Conservation (phyloP, 1,140 invertebrate genomes). For the Heliothis subflexa region DNA sequence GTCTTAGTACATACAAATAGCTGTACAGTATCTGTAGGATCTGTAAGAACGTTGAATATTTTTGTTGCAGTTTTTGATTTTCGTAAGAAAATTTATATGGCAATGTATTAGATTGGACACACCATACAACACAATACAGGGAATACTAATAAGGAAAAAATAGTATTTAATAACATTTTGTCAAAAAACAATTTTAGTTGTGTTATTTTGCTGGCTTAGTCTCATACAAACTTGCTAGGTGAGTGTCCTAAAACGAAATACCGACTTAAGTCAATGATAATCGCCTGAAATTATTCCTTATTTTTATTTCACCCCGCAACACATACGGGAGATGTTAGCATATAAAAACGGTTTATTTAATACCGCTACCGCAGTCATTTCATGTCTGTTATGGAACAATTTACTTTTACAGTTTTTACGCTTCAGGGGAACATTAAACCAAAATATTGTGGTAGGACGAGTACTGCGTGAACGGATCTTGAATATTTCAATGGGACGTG, state of each 20-base stretch:
- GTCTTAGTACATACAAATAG: too few relatives aligned
- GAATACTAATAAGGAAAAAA: too few relatives aligned
- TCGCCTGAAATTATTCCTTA: neutral
- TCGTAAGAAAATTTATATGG: too few relatives aligned
- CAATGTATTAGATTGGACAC: too few relatives aligned
- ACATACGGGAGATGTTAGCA: slow-evolving; percentile 15
- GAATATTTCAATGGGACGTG: slow-evolving; percentile 40
- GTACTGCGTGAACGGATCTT: slow-evolving; percentile 13
- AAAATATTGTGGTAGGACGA: slow-evolving; percentile 32
- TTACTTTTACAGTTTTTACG: slow-evolving; percentile 50
- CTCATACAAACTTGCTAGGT: too few relatives aligned
- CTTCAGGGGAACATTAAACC: slow-evolving; percentile 44
- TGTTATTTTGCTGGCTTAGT: too few relatives aligned
- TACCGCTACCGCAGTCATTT: slow-evolving; percentile 46
- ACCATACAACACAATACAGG: too few relatives aligned
- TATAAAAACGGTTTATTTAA: slow-evolving; percentile 42
- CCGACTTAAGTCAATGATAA: neutral
- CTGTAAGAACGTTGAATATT: neutral
- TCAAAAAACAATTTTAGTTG: too few relatives aligned
- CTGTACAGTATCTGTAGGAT: neutral
- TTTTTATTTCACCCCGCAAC: neutral
- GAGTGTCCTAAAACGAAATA: neutral
- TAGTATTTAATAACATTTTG: too few relatives aligned
- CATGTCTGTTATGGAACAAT: slow-evolving; percentile 37
- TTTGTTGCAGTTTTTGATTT: too few relatives aligned